These are phyloP conservation scores for Eudyptes chrysolophus DNA, from an alignment of 2,113 vertebrate genomes.

Conservation along the genomic window DNA sequence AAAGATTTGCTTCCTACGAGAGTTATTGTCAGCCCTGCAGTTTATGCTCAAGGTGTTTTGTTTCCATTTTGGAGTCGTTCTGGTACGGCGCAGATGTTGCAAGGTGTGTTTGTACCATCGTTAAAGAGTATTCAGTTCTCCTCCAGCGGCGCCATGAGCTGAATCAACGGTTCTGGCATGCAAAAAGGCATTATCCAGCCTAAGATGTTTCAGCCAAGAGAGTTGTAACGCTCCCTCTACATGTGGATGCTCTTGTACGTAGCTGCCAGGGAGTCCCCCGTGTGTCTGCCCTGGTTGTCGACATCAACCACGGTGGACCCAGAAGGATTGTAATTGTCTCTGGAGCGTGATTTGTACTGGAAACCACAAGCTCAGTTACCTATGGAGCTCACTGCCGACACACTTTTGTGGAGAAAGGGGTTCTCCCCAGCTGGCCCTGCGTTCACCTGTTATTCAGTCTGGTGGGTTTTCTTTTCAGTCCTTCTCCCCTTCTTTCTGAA, in stretches of 20 bases:
- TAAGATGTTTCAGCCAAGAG: not conserved
- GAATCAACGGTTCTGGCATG: fast-evolving
- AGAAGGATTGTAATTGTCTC: not conserved
- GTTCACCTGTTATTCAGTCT: not conserved
- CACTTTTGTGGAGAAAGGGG: not conserved
- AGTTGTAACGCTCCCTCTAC: fast-evolving
- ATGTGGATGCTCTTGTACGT: fast-evolving
- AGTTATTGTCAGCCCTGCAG: not conserved
- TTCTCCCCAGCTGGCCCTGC: not conserved
- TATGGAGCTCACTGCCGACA: not conserved
- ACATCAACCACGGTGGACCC: not conserved
- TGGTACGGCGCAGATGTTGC: not conserved
- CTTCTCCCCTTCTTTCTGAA: not conserved
- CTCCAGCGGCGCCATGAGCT: not conserved
- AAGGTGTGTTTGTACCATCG: not conserved
- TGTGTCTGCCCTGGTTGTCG: not conserved
- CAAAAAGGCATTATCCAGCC: not conserved
- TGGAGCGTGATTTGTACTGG: not conserved
- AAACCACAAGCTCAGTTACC: not conserved
- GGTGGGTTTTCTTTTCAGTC: not conserved
- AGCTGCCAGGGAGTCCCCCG: not conserved
- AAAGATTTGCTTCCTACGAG: not conserved
- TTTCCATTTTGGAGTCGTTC: not conserved
- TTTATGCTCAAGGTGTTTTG: not conserved
- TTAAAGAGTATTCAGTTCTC: not conserved